These are phyloP conservation scores for Holothuria glaberrima DNA, from an alignment of 35 echinoderm and acorn worm genomes.

Conservation along the genomic window DNA sequence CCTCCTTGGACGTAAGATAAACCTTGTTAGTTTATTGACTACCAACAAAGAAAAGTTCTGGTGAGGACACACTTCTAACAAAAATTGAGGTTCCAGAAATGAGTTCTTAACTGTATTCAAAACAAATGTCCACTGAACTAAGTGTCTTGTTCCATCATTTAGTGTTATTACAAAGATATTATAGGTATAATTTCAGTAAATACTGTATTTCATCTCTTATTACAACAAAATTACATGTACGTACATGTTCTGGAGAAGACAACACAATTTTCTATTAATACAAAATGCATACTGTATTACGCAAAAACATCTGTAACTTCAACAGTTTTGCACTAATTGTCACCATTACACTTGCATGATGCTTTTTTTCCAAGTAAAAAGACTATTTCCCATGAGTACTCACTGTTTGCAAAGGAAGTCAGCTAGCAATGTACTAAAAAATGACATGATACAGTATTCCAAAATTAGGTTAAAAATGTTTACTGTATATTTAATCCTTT, in stretches of 20 bases:
- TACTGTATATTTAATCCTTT: too few species aligned
- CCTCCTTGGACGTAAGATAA: neutral
- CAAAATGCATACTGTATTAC: neutral
- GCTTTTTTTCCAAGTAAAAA: neutral
- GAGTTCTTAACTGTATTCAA: too few species aligned
- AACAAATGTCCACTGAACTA: too few species aligned
- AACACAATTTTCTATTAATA: neutral
- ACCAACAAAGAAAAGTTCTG: too few species aligned
- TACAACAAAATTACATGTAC: too few species aligned
- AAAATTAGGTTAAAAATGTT: constrained; percentile 23
- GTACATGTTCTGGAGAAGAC: constrained; percentile 16
- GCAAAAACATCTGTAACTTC: neutral
- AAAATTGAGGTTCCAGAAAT: neutral
- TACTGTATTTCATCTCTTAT: too few species aligned
- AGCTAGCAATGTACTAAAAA: neutral
- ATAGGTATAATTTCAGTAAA: too few species aligned
- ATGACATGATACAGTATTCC: neutral
- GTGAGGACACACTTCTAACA: too few species aligned
- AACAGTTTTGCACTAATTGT: neutral
- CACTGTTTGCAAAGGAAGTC: neutral
- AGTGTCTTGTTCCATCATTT: too few species aligned
- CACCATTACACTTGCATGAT: neutral
- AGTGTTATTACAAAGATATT: too few species aligned
- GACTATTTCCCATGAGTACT: neutral
- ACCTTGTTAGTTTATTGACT: too few species aligned